Evolutionary conservation across 64 coral and sea anemone species (phyloP).

Genomic region (Dendrophyllia cribrosa): DNA sequence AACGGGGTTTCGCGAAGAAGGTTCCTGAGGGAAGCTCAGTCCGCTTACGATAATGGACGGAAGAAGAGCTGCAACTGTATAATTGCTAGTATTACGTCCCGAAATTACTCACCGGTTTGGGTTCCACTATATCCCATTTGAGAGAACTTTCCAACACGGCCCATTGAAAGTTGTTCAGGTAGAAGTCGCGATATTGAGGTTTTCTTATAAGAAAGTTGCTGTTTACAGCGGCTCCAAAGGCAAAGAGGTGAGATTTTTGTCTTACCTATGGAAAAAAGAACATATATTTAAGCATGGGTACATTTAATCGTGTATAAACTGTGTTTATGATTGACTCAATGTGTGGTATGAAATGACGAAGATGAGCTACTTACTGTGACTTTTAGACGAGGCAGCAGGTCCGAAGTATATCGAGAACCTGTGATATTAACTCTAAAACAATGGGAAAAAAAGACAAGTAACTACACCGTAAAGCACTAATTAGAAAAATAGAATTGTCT

Average conservation of each 20-base stretch:
- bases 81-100: no score
- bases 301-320: no score
- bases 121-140: slow-evolving; percentile 78
- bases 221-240: slow-evolving; percentile 84
- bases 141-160: slow-evolving; percentile 81
- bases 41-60: no score
- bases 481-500: no score
- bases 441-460: background rate
- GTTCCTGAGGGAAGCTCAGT: no score
- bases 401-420: slow-evolving; percentile 24
- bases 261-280: slow-evolving; percentile 48
- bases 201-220: slow-evolving; percentile 47
- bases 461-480: no score
- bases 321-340: no score
- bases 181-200: slow-evolving; percentile 80
- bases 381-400: background rate
- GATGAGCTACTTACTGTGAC: background rate
- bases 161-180: slow-evolving; percentile 90
- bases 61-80: no score
- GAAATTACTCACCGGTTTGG: slow-evolving; percentile 36
- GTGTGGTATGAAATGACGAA: no score
- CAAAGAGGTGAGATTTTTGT: slow-evolving; percentile 84
- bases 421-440: slow-evolving; percentile 19
- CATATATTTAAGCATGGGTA: no score
- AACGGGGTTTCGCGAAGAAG: no score